Evolutionary conservation across 2,113 vertebrate genomes (phyloP).

Genomic region (Piaya cayana): DNA sequence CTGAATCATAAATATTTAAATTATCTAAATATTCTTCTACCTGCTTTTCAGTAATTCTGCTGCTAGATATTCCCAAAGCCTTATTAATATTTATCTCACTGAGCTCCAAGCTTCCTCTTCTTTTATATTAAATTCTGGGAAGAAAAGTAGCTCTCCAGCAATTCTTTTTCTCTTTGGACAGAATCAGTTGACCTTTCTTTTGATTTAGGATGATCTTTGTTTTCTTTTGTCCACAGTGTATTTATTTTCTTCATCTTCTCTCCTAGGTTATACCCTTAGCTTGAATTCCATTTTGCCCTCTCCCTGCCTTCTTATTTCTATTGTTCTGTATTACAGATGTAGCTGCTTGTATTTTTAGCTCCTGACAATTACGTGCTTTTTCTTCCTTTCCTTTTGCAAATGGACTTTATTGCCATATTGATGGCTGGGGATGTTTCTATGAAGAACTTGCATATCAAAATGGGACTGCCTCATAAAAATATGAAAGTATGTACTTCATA

Average conservation of each 20-base stretch:
- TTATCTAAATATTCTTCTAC: slow-evolving; percentile 76
- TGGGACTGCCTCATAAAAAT: not conserved
- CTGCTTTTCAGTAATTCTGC: slow-evolving; percentile 76
- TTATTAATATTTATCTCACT: slow-evolving; percentile 77
- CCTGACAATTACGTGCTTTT: not conserved
- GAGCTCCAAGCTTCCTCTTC: slow-evolving; percentile 33
- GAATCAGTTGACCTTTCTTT: slow-evolving; percentile 14
- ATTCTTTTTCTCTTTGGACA: slow-evolving; percentile 3
- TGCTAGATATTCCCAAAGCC: slow-evolving; percentile 72
- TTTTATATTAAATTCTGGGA: slow-evolving; percentile 44
- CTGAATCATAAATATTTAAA: slow-evolving; percentile 80
- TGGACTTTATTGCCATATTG: not conserved
- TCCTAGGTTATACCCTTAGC: slow-evolving; percentile 2
- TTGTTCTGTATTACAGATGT: not conserved
- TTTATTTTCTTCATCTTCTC: slow-evolving; percentile 42
- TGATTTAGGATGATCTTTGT: slow-evolving; percentile 39
- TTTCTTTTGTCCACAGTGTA: slow-evolving; percentile 24
- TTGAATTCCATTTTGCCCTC: not conserved
- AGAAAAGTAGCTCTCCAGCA: slow-evolving; percentile 14
- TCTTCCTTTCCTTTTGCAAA: not conserved
- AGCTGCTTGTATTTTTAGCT: slow-evolving; percentile 42
- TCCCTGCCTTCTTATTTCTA: slow-evolving; percentile 19
- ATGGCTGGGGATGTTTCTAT: slow-evolving; percentile 9
- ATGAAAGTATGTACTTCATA: not conserved
- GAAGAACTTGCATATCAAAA: slow-evolving; percentile 8